phyloP scores from a whole-genome alignment of 2,888 invertebrate genomes.

The Reticulitermes lucifugus region DNA sequence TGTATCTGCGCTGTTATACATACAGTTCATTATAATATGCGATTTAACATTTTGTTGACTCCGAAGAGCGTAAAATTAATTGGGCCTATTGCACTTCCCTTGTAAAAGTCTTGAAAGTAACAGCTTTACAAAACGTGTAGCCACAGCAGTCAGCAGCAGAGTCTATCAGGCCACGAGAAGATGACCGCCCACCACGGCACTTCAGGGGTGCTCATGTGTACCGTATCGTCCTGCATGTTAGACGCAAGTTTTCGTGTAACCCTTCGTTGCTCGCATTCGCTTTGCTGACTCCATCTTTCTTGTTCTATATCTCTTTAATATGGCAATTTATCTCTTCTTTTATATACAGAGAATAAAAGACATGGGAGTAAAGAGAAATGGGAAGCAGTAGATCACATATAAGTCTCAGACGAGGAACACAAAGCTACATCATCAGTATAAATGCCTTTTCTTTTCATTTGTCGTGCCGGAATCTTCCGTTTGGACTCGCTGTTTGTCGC shows the following conservation, averaged over 20 bases:
- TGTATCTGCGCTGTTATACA: too few relatives aligned
- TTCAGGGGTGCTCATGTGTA: too few relatives aligned
- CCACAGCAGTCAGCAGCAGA: too few relatives aligned
- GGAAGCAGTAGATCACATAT: conserved; percentile 50
- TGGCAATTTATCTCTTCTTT: conserved; percentile 51
- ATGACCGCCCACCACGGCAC: too few relatives aligned
- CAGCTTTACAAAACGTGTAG: too few relatives aligned
- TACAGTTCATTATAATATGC: too few relatives aligned
- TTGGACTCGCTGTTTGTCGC: neutral
- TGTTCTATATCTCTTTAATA: conserved; percentile 47
- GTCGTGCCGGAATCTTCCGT: conserved; percentile 35
- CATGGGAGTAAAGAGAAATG: conserved; percentile 46
- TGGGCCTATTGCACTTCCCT: too few relatives aligned
- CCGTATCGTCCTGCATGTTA: too few relatives aligned
- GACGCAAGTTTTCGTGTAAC: neutral
- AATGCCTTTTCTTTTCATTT: conserved; percentile 49
- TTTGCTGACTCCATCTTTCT: conserved; percentile 37
- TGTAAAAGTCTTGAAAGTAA: too few relatives aligned
- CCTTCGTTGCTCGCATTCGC: neutral
- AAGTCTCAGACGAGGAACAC: conserved; percentile 44
- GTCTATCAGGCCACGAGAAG: too few relatives aligned
- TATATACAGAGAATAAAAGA: conserved; percentile 45
- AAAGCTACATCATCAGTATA: conserved; percentile 52
- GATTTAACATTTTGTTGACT: too few relatives aligned
- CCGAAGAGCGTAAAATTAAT: too few relatives aligned